Evolutionary conservation across 1,140 invertebrate species (phyloP).

Genomic region (Drosophila bipectinata): DNA sequence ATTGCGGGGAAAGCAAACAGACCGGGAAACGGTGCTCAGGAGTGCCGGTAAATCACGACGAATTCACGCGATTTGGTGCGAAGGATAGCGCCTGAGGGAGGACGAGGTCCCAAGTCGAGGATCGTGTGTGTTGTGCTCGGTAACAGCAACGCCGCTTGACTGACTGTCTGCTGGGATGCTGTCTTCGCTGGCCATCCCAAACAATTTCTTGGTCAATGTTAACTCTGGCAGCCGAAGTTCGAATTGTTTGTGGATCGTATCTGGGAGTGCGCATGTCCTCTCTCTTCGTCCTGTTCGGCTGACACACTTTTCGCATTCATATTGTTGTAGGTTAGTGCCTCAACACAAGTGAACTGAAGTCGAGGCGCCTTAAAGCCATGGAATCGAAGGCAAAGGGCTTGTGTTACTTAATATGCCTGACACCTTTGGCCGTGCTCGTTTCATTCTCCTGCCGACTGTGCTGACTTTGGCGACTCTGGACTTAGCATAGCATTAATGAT

Average conservation of each 20-base stretch:
- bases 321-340: conserved; percentile 78
- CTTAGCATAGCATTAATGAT: conserved; percentile 78
- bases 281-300: conserved; percentile 40
- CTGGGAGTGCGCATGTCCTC: conserved; percentile 44
- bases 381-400: conserved; percentile 17
- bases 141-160: conserved; percentile 78
- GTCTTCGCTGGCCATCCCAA: conserved; percentile 22
- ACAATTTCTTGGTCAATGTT: conserved; percentile 76
- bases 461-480: conserved; percentile 23
- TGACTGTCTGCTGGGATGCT: conserved; percentile 63
- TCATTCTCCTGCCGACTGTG: conserved; percentile 13
- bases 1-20: conserved; percentile 42
- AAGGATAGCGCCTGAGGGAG: conserved; percentile 4
- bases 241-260: conserved; percentile 73
- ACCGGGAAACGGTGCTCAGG: background rate
- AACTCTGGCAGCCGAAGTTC: conserved; percentile 50
- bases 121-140: conserved; percentile 71
- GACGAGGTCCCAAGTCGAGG: conserved; percentile 14
- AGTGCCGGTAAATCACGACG: conserved; percentile 53
- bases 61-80: conserved; percentile 26
- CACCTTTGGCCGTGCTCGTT: conserved; percentile 58
- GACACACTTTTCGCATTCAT: conserved; percentile 62
- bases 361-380: conserved; percentile 31
- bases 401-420: conserved; percentile 76
- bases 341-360: conserved; percentile 7